phyloP scores from a whole-genome alignment of 1,140 invertebrate genomes.

The Aporrectodea caliginosa region DNA sequence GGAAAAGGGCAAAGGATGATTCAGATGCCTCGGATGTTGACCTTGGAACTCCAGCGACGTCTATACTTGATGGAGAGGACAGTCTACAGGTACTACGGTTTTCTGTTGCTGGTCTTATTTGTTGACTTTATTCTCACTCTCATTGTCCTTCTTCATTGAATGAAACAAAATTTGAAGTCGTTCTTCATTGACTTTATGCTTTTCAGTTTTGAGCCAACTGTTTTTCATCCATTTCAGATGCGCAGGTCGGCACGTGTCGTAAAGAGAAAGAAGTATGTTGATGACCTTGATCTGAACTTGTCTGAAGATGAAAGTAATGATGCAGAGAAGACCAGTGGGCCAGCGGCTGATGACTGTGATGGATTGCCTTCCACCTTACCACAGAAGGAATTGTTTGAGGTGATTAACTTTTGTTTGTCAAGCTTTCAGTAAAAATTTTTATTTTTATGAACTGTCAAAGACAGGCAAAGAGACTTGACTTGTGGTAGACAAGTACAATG shows the following conservation, averaged over 20 bases:
- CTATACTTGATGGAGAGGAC: conserved; percentile 6
- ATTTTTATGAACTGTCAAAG: background rate
- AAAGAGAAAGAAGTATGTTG: conserved; percentile 90
- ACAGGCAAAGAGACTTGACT: background rate
- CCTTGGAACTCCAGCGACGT: background rate
- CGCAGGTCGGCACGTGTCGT: conserved; percentile 90
- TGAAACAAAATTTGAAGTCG: no score
- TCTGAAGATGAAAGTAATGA: conserved; percentile 71
- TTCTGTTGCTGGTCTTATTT: background rate
- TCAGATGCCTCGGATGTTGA: conserved; percentile 45
- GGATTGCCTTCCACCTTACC: background rate
- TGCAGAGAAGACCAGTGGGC: conserved; percentile 5
- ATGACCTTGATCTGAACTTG: conserved; percentile 80
- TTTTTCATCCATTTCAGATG: conserved; percentile 60
- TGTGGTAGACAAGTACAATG: no score
- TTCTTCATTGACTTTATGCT: no score
- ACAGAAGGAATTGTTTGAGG: background rate
- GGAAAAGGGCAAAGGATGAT: conserved; percentile 66
- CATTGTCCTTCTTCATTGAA: background rate
- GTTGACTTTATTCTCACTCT: background rate
- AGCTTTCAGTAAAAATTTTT: background rate
- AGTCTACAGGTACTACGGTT: background rate
- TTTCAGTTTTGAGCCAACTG: no score
- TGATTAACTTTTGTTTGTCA: background rate
- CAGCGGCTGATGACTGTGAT: background rate